Evolutionary conservation across 1,140 invertebrate genomes (phyloP).

Genomic region (Melanaphis sacchari): DNA sequence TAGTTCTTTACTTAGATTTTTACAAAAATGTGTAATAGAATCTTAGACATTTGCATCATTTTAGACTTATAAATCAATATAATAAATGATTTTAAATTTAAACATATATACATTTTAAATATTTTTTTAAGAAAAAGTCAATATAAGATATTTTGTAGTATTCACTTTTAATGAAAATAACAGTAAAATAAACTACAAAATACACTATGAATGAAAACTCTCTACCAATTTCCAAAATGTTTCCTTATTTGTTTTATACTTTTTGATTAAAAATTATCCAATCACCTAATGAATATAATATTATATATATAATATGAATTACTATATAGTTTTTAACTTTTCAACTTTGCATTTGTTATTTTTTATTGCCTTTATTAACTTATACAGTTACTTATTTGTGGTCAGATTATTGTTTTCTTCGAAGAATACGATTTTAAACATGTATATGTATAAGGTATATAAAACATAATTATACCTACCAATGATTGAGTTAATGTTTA

Average conservation of each 20-base stretch:
- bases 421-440: not conserved
- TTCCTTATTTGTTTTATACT: not conserved
- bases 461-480: not conserved
- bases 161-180: not conserved
- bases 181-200: not conserved
- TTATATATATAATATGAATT: no score
- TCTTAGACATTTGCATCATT: no score
- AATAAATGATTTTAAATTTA: no score
- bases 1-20: no score
- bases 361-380: not conserved
- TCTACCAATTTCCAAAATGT: not conserved
- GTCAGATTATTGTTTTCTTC: not conserved
- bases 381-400: not conserved
- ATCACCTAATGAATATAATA: not conserved
- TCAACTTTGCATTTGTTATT: not conserved
- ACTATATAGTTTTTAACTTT: no score
- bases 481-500: not conserved
- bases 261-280: not conserved
- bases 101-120: no score
- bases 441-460: no score
- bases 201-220: not conserved
- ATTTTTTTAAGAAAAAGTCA: no score
- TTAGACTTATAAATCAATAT: no score
- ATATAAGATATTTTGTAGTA: not conserved
- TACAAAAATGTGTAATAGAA: no score